These are phyloP conservation scores for Prionace glauca DNA, from an alignment of 2,797 vertebrate genomes.

Conservation along the genomic window DNA sequence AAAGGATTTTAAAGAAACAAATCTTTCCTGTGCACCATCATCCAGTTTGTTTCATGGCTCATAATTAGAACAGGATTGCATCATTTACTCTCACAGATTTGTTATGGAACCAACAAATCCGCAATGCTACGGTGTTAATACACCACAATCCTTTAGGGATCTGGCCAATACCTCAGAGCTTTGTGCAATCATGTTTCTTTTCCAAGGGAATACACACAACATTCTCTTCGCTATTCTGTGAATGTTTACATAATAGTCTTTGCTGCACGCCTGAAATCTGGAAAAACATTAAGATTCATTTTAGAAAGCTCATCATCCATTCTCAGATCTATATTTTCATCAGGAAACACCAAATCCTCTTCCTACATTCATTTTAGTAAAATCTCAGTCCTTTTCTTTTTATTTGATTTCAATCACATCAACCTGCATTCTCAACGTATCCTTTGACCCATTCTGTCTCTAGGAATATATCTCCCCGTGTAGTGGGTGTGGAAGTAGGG, in stretches of 20 bases:
- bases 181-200: background rate
- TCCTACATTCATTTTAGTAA: background rate
- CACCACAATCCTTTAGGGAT: background rate
- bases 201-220: background rate
- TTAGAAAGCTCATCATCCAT: background rate
- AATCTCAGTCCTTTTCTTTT: background rate
- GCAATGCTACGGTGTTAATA: background rate
- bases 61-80: background rate
- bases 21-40: background rate
- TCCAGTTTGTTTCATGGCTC: background rate
- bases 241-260: background rate
- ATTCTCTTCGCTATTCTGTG: background rate
- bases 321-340: background rate
- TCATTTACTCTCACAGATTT: background rate
- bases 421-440: background rate
- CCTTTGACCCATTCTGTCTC: background rate
- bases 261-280: background rate
- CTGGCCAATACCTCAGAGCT: background rate
- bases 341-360: background rate
- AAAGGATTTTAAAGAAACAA: background rate
- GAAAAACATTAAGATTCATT: background rate
- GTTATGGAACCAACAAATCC: background rate
- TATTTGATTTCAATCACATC: background rate
- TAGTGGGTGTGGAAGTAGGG: no score
- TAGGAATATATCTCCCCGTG: background rate